These are phyloP conservation scores for Xanthorhoe designata DNA, from an alignment of 2,888 invertebrate species.

Conservation along the genomic window DNA sequence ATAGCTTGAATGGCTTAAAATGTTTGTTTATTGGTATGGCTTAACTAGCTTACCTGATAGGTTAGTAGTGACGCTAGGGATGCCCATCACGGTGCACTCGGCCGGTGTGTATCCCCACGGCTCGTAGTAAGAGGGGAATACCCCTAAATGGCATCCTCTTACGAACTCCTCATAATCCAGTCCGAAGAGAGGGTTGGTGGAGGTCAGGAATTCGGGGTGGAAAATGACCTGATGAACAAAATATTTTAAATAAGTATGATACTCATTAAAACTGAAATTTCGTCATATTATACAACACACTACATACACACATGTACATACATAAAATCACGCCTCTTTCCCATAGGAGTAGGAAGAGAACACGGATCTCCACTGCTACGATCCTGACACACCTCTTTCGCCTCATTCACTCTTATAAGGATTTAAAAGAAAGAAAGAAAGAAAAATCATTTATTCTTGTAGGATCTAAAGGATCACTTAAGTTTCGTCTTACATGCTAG, in stretches of 20 bases:
- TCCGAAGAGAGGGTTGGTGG: constrained; percentile 98
- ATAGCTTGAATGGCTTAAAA: not conserved
- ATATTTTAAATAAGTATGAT: too few relatives aligned
- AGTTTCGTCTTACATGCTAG: too few relatives aligned
- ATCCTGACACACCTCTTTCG: too few relatives aligned
- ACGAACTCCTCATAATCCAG: constrained; percentile 99
- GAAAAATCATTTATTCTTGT: too few relatives aligned
- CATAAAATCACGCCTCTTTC: too few relatives aligned
- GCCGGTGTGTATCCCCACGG: constrained; percentile 99
- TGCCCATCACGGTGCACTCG: constrained; percentile 99
- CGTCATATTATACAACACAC: not conserved
- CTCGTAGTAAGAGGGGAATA: constrained; percentile 99
- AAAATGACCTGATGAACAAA: constrained; percentile 91
- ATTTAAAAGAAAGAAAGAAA: too few relatives aligned
- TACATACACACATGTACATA: not conserved
- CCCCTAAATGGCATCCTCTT: constrained; percentile 98
- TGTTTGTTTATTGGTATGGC: not conserved
- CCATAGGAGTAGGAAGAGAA: too few relatives aligned
- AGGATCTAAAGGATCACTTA: too few relatives aligned
- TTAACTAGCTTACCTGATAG: constrained; percentile 88
- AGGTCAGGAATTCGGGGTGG: constrained; percentile 99
- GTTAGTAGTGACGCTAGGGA: constrained; percentile 99
- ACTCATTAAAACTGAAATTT: too few relatives aligned
- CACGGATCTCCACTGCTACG: too few relatives aligned
- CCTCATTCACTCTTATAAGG: too few relatives aligned